These are phyloP conservation scores for Malthinus seriepunctatus DNA, from an alignment of 2,888 invertebrate genomes.

Conservation along the genomic window DNA sequence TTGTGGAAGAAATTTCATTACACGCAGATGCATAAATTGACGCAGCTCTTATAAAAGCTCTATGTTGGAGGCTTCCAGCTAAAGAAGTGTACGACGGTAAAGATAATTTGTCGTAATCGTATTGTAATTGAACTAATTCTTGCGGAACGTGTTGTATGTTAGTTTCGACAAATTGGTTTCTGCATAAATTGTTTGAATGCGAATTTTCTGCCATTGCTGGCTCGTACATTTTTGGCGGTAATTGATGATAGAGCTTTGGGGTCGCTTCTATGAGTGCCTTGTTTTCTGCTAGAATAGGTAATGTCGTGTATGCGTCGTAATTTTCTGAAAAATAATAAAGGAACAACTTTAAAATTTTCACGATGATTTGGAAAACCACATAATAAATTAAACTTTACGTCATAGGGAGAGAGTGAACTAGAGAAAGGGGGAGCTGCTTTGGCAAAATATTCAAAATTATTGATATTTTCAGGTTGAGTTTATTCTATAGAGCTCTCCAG, in stretches of 20 bases:
- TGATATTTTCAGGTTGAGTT: no score
- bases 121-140: constrained; percentile 16
- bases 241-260: background rate
- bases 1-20: constrained; percentile 22
- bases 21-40: constrained; percentile 45
- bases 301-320: constrained; percentile 10
- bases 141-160: constrained; percentile 1
- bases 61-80: constrained; percentile 44
- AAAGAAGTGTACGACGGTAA: constrained; percentile 48
- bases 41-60: constrained; percentile 45
- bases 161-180: no score
- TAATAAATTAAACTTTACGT: no score
- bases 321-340: constrained; percentile 12
- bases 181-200: background rate
- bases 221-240: background rate
- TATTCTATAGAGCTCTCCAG: no score
- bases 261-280: background rate
- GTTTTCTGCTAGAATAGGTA: constrained; percentile 9
- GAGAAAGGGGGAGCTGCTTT: no score
- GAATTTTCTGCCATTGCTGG: background rate
- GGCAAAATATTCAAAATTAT: no score
- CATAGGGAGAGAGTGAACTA: no score
- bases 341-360: background rate
- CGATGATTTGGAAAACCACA: no score
- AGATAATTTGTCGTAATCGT: constrained; percentile 27